These are phyloP conservation scores for Trichosurus vulpecula DNA, from an alignment of 2,797 vertebrate genomes.

Conservation along the genomic window DNA sequence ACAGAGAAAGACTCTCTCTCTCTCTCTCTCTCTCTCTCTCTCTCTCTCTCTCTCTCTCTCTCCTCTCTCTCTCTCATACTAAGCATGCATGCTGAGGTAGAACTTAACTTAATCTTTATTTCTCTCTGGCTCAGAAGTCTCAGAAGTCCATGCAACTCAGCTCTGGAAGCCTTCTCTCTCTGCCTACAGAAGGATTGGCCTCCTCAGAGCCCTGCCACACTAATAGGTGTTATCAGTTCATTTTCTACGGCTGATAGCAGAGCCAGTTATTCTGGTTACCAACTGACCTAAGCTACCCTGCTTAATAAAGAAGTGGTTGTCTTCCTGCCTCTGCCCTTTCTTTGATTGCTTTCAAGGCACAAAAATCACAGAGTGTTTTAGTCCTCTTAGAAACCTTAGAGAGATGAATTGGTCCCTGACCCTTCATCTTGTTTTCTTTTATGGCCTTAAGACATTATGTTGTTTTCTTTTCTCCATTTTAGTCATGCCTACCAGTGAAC, in stretches of 20 bases:
- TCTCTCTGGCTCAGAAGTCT: not conserved
- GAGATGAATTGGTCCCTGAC: not conserved
- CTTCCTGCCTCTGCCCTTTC: not conserved
- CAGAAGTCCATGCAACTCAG: not conserved
- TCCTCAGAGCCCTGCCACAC: not conserved
- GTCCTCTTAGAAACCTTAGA: not conserved
- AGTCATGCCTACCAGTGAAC: not conserved
- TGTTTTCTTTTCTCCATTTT: not conserved
- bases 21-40: too few species aligned
- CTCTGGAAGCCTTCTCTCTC: not conserved
- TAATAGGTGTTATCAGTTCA: not conserved
- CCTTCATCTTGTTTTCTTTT: not conserved
- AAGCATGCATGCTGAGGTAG: not conserved
- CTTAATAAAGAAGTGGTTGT: not conserved
- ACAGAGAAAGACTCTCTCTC: not conserved
- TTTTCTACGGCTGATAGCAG: not conserved
- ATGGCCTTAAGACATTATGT: not conserved
- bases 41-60: too few species aligned
- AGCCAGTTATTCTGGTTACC: not conserved
- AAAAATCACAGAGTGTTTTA: not conserved
- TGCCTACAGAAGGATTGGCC: not conserved
- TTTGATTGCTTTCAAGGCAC: not conserved
- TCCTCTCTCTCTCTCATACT: not conserved
- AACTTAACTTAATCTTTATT: not conserved
- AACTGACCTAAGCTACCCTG: not conserved